Evolutionary conservation across 2,797 vertebrate species (phyloP).

Genomic region (Mastacembelus armatus): DNA sequence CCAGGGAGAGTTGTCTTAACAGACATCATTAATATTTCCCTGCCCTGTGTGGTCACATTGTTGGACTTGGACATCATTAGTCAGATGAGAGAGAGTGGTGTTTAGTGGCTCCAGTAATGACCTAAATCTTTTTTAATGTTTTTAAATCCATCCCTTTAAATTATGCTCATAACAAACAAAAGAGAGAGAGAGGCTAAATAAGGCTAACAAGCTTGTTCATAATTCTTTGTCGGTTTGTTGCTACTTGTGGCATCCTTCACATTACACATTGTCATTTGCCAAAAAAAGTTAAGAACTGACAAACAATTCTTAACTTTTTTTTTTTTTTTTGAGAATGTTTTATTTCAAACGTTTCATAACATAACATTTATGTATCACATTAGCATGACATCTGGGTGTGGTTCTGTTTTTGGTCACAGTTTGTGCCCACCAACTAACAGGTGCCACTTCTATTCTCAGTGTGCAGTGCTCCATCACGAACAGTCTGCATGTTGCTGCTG

Average conservation of each 20-base stretch:
- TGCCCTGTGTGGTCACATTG: constrained; percentile 65
- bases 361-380: constrained; percentile 24
- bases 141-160: constrained; percentile 46
- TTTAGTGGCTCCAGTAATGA: constrained; percentile 48
- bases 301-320: too few relatives aligned
- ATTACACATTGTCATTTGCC: neutral
- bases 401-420: constrained; percentile 39
- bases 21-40: constrained; percentile 70
- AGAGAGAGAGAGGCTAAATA: constrained; percentile 7
- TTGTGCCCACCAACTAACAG: constrained; percentile 47
- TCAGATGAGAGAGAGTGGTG: constrained; percentile 46
- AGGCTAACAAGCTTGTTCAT: constrained; percentile 1
- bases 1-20: constrained; percentile 61
- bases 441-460: constrained; percentile 60
- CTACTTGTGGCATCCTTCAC: neutral
- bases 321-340: too few relatives aligned
- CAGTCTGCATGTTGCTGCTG: constrained; percentile 33
- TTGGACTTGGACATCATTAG: constrained; percentile 65
- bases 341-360: too few relatives aligned
- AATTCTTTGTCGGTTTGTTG: constrained; percentile 5
- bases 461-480: constrained; percentile 11
- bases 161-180: constrained; percentile 25
- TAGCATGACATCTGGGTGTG: neutral
- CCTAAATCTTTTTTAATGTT: constrained; percentile 53
- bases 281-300: too few relatives aligned